Conservation (phyloP, 2,888 invertebrate genomes). For the Noctua comes region DNA sequence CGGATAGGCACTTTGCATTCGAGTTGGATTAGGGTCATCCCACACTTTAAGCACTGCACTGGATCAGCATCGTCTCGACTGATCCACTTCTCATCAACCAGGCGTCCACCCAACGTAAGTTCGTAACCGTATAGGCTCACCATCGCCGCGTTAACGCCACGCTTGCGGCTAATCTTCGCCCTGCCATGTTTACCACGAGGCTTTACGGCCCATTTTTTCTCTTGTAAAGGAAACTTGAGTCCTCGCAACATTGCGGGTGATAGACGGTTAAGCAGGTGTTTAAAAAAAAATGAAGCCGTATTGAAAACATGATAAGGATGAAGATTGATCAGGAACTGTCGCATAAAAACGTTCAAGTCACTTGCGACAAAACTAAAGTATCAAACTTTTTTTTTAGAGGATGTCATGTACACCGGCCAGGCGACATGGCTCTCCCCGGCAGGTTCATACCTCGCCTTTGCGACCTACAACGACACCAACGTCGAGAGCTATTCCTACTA, state of each 20-base stretch:
- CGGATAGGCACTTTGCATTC: not conserved
- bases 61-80: not conserved
- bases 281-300: not conserved
- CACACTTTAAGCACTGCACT: no score
- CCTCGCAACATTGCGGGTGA: no score
- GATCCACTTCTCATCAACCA: not conserved
- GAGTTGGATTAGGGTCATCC: no score
- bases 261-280: not conserved
- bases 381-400: slow-evolving; percentile 90
- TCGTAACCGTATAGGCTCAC: not conserved
- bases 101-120: not conserved
- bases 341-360: not conserved
- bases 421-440: slow-evolving; percentile 96
- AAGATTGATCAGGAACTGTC: not conserved
- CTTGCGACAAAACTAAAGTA: not conserved
- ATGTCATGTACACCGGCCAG: slow-evolving; percentile 93
- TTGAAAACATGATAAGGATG: not conserved
- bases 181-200: no score
- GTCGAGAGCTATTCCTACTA: slow-evolving; percentile 92
- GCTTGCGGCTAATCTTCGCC: no score
- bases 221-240: no score
- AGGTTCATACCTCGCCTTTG: slow-evolving; percentile 92
- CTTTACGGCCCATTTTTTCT: no score
- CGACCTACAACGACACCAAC: slow-evolving; percentile 92
- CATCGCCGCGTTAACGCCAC: not conserved